Base-by-base conservation (phyloP, 2,888 invertebrate genomes). In the Norana najaformis region DNA sequence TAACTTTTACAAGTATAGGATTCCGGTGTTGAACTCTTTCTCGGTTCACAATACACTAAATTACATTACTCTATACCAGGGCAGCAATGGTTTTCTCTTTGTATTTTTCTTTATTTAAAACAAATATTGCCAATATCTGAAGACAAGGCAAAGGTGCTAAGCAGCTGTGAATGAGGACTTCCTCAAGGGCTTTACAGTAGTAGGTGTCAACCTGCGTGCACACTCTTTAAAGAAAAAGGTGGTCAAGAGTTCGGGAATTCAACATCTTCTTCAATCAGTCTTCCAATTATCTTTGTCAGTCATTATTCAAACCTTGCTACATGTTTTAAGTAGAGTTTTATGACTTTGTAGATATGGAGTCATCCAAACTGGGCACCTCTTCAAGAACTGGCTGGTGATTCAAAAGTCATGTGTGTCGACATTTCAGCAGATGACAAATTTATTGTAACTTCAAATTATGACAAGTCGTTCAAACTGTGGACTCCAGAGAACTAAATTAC, bases 381-480 rank as follows among this genome's bases (percentile, higher is more conserved):
- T n/a, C 97, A 98, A 93, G 98, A 98, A 0, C 95, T 99, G 35
- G 97, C 97, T 16, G 99, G 99, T 0, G 98, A 99, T 94, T 97
- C 98, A 30, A 98, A 98, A 96, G 97, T 99, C n/a, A 98, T 98
- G 97, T 97, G 97, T 39, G 96, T 97, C 0, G 99, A 99, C 94
- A 96, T 99, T 90, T 97, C 98, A 0, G 96, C 96, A 0, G 97
- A 99, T 95, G 97, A 97, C 93, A 97, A 97, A 93, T 98, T 96
- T 94, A 98, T 99, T 92, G 98, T 97, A 14, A 98, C 98, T 0
- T 96, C 97, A 89, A 99, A 99, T 0, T 99, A 97, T 94, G 99
- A 99, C 95, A 96, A 99, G 92, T 99, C 99, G 0, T 98, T 99
- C 95, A 99, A 99, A 95, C 95, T 99, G 39, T 99, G 99, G 99